phyloP scores from a whole-genome alignment of 2,888 invertebrate genomes.

The Ligdia adustata region DNA sequence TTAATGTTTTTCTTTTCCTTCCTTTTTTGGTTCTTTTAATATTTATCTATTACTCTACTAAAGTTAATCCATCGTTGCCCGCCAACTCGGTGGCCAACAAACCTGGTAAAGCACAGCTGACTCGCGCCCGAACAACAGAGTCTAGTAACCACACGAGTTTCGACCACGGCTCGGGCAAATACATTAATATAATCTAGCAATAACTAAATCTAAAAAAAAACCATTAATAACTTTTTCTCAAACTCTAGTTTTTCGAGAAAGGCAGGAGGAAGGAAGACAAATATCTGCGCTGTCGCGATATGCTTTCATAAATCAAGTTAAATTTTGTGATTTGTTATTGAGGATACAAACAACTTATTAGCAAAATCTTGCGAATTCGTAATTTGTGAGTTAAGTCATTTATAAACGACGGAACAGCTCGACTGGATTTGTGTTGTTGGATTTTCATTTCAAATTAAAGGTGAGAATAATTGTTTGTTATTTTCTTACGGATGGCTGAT shows the following conservation, averaged over 20 bases:
- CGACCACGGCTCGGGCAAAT: constrained; percentile 15
- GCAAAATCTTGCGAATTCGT: constrained; percentile 2
- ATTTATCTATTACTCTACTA: too few species aligned
- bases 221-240: too few species aligned
- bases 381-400: neutral
- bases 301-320: constrained; percentile 19
- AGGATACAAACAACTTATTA: constrained; percentile 4
- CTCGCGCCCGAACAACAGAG: constrained; percentile 13
- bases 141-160: constrained; percentile 20
- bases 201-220: too few species aligned
- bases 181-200: too few species aligned
- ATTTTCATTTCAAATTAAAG: constrained; percentile 13
- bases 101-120: constrained; percentile 28
- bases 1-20: too few species aligned
- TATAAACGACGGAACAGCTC: neutral
- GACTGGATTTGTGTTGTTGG: constrained; percentile 9
- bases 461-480: constrained; percentile 5
- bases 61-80: neutral
- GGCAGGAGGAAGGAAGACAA: too few species aligned
- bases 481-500: too few species aligned
- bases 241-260: too few species aligned
- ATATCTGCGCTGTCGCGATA: too few species aligned
- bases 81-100: constrained; percentile 5
- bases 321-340: too few species aligned
- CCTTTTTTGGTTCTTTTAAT: too few species aligned